Base-by-base conservation (phyloP, 2,797 vertebrate species). In the Streptopelia turtur region DNA sequence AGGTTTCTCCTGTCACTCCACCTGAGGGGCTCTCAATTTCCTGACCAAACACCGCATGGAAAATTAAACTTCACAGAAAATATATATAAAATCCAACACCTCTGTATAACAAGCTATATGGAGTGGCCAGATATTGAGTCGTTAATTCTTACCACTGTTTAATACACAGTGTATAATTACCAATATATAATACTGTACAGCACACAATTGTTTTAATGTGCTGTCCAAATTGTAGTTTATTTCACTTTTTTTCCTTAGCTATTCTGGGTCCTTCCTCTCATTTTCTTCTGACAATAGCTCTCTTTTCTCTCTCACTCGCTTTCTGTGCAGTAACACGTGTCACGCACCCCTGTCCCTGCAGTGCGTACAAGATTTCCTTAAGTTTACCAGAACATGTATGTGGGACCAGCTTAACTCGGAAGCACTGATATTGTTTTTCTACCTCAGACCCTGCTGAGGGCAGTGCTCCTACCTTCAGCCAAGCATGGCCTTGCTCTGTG, bases 31-130 rank as follows among this genome's bases (percentile, higher is more conserved):
- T 93, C 79, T 90, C 82, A 23, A 28, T 59, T 95, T 95, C 91
- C 94, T 85, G 77, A 76, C 78, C 63, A 75, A 93, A 74, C 35
- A 68, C 68, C 66, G 68, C 85, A 95, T 87, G 87, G 93, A 95
- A 97, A 94, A 96, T 90, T 94, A 94, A 96, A 95, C 65, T 84
- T 93, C 92, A 95, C 89, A 95, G 91, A 94, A 96, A 83, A 93
- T 95, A 93, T 81, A 95, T 94, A 90, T 87, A 90, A 87, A 95
- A 89, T 80, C 82, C 65, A 96, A 87, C 93, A 95, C 88, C 87
- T 90, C 56, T 91, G 56, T 75, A 7, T 93, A 91, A 76, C 70
- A 90, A 90, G 56, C 43, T 91, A 7, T 64, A 52, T 80, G 64
- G 50, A 91, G 37, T 65, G 60, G 87, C 77, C 69, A 91, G 74